Base-by-base conservation (phyloP, 2,797 vertebrate genomes). In the Chanos chanos region DNA sequence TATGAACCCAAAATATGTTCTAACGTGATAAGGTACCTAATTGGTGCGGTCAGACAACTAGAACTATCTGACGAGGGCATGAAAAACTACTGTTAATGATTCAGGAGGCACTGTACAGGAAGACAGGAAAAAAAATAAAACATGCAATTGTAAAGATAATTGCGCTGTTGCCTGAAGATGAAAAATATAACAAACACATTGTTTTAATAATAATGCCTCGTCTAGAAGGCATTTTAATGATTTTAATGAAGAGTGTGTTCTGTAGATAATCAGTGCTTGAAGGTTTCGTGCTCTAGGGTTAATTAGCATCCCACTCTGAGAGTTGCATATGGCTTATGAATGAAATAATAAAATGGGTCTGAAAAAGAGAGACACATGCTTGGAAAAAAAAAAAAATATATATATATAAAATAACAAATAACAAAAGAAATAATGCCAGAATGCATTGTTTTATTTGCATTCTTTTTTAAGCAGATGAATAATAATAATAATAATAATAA, bases 211-310 rank as follows among this genome's bases (percentile, higher is more conserved):
- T 45, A 70, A 65, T 70, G 63, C 2, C 4, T 15, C 50, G 69
- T 72, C 83, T 66, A 77, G 45, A 34, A 28, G 18, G 9, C 4
- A 53, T 66, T 51, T 45, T 44, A 40, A 49, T 59, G 71, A 53
- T 66, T 51, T 45, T 63, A 56, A 70, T 58, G 70, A 78, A 10
- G 55, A 55, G 58, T 77, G 68, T 70, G 61, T 74, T 79, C 75
- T 77, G 61, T 54, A 71, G 72, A 81, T 79, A 81, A 83, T 79
- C 74, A 63, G 19, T 69, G 80, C 74, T 79, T 77, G 64, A 61
- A 75, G 76, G 76, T 76, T 76, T 57, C 68, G 76, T 79, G 47
- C 72, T 77, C 73, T 70, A 3, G 73, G 71, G 75, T 79, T 85
- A 82, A 83, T 85, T 83, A 81, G 58, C 49, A 66, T 54, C 44